phyloP scores from a whole-genome alignment of 2,797 vertebrate species.

The Sciurus vulgaris region DNA sequence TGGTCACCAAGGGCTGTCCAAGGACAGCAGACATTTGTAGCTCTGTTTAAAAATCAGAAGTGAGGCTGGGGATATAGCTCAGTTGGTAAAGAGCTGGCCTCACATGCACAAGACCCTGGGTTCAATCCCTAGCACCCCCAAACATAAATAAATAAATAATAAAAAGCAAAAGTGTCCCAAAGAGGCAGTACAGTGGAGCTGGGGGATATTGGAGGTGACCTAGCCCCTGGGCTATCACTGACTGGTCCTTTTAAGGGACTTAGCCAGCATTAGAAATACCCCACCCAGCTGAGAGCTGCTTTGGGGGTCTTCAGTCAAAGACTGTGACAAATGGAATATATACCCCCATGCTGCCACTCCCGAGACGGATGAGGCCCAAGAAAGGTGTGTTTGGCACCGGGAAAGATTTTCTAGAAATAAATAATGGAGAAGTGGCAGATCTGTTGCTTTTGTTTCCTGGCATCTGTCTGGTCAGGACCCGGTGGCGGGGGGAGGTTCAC shows the following conservation, averaged over 20 bases:
- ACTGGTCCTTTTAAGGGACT: not conserved
- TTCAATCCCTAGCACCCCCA: too few species aligned
- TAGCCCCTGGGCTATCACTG: not conserved
- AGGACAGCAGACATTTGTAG: fast-evolving
- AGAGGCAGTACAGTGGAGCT: too few species aligned
- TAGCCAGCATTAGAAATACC: not conserved
- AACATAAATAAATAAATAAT: too few species aligned
- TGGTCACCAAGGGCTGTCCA: not conserved
- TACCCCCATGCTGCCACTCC: not conserved
- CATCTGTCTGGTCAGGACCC: not conserved
- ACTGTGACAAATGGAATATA: not conserved
- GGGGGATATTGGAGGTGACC: not conserved
- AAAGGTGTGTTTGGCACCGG: not conserved
- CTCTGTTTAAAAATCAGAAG: not conserved
- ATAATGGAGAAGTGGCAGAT: not conserved
- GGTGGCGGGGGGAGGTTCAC: fast-evolving
- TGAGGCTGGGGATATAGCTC: too few species aligned
- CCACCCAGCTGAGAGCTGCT: not conserved
- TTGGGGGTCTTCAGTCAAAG: not conserved
- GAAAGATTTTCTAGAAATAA: not conserved
- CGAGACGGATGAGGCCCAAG: not conserved
- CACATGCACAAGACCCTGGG: too few species aligned
- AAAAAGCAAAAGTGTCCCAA: not conserved
- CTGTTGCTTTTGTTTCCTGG: not conserved
- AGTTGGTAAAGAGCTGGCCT: too few species aligned